Conservation (phyloP, 1,140 invertebrate species). For the Dinoponera quadriceps region DNA sequence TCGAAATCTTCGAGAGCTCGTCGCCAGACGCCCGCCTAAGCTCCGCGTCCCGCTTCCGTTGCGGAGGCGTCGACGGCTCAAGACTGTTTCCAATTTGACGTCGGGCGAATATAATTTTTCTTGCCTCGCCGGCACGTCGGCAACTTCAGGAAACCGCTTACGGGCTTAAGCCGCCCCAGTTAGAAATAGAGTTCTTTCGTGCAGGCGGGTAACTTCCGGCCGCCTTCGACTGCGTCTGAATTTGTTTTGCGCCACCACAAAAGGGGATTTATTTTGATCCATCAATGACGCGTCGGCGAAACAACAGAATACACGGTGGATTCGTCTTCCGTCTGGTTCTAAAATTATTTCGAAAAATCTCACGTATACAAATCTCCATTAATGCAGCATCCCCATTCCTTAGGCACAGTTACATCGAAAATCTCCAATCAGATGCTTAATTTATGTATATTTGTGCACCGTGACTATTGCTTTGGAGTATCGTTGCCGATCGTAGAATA, state of each 20-base stretch:
- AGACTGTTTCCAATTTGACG: slow-evolving; percentile 57
- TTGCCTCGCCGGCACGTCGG: slow-evolving; percentile 47
- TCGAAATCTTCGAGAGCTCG: slow-evolving; percentile 42
- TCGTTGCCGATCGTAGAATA: too few relatives aligned
- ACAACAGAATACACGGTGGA: neutral
- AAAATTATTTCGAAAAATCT: too few relatives aligned
- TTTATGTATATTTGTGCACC: too few relatives aligned
- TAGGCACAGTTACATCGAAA: too few relatives aligned
- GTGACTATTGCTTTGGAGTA: too few relatives aligned
- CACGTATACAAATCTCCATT: too few relatives aligned
- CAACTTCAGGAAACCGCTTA: slow-evolving; percentile 54
- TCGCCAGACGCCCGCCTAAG: slow-evolving; percentile 15
- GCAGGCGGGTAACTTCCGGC: slow-evolving; percentile 47
- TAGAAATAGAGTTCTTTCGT: slow-evolving; percentile 56
- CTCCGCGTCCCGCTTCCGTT: slow-evolving; percentile 6
- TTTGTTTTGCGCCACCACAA: slow-evolving; percentile 7
- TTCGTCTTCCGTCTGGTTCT: neutral
- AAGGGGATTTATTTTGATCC: slow-evolving; percentile 28
- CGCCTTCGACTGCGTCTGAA: slow-evolving; percentile 31
- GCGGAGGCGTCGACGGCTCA: slow-evolving; percentile 46
- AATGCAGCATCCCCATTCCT: too few relatives aligned
- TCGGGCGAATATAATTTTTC: slow-evolving; percentile 60
- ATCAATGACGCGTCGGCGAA: neutral
- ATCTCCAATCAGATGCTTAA: too few relatives aligned
- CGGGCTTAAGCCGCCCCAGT: slow-evolving; percentile 53